These are phyloP conservation scores for Uromys caudimaculatus DNA, from an alignment of 2,797 vertebrate species.

Conservation along the genomic window DNA sequence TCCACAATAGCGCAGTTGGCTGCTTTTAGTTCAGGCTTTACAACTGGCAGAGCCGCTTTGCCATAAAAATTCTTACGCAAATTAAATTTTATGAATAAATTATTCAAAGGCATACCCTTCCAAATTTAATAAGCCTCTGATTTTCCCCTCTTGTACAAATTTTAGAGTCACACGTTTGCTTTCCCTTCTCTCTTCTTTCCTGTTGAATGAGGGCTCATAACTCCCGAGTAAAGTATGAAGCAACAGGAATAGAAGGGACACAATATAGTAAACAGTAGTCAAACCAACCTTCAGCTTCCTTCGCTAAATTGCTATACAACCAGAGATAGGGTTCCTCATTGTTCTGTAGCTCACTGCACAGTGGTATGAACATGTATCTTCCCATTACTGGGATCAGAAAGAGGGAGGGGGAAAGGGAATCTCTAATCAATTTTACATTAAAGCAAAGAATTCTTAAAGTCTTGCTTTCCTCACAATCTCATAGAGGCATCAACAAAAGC, in stretches of 20 bases:
- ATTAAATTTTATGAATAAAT: constrained; percentile 70
- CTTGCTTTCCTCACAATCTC: background rate
- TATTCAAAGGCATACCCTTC: constrained; percentile 61
- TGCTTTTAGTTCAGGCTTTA: constrained; percentile 57
- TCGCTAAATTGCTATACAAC: constrained; percentile 25
- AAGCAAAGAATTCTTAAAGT: constrained; percentile 37
- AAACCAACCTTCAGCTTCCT: background rate
- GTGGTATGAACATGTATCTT: constrained; percentile 3
- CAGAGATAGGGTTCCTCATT: constrained; percentile 41
- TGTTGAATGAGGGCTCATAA: constrained; percentile 23
- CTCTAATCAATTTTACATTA: constrained; percentile 71
- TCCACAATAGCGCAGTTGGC: background rate
- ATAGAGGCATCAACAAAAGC: constrained; percentile 15
- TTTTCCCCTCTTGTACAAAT: constrained; percentile 47
- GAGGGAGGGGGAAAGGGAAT: constrained; percentile 2
- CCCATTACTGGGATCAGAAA: constrained; percentile 13
- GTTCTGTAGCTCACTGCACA: constrained; percentile 57
- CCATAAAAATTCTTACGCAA: constrained; percentile 43
- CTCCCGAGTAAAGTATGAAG: constrained; percentile 36
- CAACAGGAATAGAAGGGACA: constrained; percentile 34
- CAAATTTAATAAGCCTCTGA: constrained; percentile 55
- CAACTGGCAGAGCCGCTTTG: background rate
- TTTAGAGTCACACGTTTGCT: constrained; percentile 21
- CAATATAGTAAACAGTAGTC: constrained; percentile 29
- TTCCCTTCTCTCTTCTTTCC: constrained; percentile 7